Percentiles rank a stretch among this genome's conserved stretches.
Evolutionary conservation across 2,888 invertebrate species (phyloP).

Genomic region (Orthosia incerta): DNA sequence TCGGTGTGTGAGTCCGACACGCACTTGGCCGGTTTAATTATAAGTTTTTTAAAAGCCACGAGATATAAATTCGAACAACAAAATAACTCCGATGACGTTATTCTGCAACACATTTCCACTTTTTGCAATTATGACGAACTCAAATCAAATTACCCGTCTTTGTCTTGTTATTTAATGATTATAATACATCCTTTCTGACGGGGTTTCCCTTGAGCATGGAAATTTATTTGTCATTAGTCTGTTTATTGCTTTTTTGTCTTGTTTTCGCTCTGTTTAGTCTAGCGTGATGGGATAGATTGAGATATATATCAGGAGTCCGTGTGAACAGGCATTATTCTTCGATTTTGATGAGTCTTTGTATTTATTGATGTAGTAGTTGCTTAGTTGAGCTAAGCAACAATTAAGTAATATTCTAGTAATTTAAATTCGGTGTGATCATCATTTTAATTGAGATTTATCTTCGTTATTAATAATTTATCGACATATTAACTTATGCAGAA

Average conservation of each 20-base stretch:
- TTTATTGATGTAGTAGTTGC: too few species aligned
- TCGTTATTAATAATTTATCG: too few species aligned
- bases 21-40: neutral
- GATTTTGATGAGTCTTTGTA: neutral
- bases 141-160: neutral
- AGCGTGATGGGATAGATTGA: neutral
- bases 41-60: neutral
- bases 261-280: slow-evolving; percentile 7
- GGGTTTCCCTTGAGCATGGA: slow-evolving; percentile 31
- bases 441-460: too few species aligned
- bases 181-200: slow-evolving; percentile 19
- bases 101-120: neutral
- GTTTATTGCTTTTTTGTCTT: slow-evolving; percentile 2
- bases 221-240: slow-evolving; percentile 22
- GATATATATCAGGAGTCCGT: neutral
- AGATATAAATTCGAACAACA: neutral
- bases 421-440: too few species aligned
- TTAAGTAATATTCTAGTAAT: too few species aligned
- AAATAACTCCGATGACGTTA: slow-evolving; percentile 4
- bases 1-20: too few species aligned
- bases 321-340: neutral
- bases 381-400: too few species aligned
- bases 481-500: too few species aligned
- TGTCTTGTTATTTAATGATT: slow-evolving; percentile 5
- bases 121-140: slow-evolving; percentile 21